Conservation (phyloP, 1,140 invertebrate genomes). For the Aleiodes sp. region DNA sequence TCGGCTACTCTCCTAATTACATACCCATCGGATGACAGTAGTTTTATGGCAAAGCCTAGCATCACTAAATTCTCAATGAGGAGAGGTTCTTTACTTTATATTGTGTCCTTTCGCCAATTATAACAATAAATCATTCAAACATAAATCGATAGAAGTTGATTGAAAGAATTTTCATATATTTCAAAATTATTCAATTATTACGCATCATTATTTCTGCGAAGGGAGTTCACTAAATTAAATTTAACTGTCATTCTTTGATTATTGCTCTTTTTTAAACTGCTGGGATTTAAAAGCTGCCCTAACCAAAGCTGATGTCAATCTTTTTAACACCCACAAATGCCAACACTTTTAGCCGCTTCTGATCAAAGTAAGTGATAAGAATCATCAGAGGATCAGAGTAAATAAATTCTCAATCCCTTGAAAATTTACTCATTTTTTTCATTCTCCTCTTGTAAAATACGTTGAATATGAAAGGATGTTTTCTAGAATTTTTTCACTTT, state of each 20-base stretch:
- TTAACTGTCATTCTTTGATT: too few species aligned
- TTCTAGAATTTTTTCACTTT: background rate
- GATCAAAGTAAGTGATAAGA: background rate
- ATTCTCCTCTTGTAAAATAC: background rate
- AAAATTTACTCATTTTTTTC: background rate
- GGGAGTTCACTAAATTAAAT: too few species aligned
- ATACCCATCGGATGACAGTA: constrained; percentile 15
- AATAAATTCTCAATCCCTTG: background rate
- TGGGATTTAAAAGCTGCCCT: background rate
- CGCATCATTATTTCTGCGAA: too few species aligned
- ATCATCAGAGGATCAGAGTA: background rate
- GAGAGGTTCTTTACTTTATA: too few species aligned
- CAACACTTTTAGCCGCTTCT: constrained; percentile 7
- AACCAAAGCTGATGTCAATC: constrained; percentile 19
- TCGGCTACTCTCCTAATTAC: background rate
- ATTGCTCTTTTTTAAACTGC: too few species aligned
- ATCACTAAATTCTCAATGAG: too few species aligned
- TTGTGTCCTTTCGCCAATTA: too few species aligned
- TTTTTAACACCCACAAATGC: constrained; percentile 27
- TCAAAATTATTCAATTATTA: too few species aligned
- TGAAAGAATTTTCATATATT: too few species aligned
- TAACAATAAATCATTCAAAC: too few species aligned
- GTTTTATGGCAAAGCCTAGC: constrained; percentile 36
- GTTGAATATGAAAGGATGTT: background rate
- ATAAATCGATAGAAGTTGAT: too few species aligned